A percentile compares a stretch with the other conserved stretches of the same genome.
These are phyloP conservation scores for Branchinecta lindahli DNA, from an alignment of 1,140 invertebrate species.

Conservation along the genomic window DNA sequence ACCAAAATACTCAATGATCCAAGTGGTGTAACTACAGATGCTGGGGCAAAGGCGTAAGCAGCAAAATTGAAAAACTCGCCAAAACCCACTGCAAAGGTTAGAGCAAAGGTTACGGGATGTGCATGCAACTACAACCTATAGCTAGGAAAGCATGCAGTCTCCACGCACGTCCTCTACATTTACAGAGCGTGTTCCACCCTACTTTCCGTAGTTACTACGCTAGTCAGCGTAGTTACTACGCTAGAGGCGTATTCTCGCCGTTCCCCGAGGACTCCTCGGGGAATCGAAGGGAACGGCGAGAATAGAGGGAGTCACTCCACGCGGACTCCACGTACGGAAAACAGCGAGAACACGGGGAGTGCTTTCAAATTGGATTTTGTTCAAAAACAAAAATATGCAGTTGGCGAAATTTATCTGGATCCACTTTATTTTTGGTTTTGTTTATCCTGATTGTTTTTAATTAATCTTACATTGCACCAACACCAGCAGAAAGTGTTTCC, in stretches of 20 bases:
- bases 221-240: too few species aligned
- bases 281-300: background rate
- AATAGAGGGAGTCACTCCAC: background rate
- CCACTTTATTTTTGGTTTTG: too few species aligned
- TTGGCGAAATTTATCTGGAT: too few species aligned
- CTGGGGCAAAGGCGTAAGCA: conserved; percentile 92
- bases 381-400: too few species aligned
- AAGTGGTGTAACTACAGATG: conserved; percentile 82
- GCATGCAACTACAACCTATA: background rate
- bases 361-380: too few species aligned
- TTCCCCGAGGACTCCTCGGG: too few species aligned
- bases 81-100: conserved; percentile 56
- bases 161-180: background rate
- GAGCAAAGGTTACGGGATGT: background rate
- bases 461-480: too few species aligned
- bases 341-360: background rate
- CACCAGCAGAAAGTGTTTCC: too few species aligned
- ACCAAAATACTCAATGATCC: conserved; percentile 87
- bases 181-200: too few species aligned
- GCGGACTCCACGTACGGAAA: background rate
- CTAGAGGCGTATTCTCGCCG: too few species aligned
- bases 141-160: conserved; percentile 1
- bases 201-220: too few species aligned
- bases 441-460: too few species aligned
- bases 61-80: conserved; percentile 86